Percentiles rank a stretch among this genome's conserved stretches.
These are phyloP conservation scores for Amphipyra tragopoginis DNA, from an alignment of 2,888 invertebrate species.

Conservation along the genomic window DNA sequence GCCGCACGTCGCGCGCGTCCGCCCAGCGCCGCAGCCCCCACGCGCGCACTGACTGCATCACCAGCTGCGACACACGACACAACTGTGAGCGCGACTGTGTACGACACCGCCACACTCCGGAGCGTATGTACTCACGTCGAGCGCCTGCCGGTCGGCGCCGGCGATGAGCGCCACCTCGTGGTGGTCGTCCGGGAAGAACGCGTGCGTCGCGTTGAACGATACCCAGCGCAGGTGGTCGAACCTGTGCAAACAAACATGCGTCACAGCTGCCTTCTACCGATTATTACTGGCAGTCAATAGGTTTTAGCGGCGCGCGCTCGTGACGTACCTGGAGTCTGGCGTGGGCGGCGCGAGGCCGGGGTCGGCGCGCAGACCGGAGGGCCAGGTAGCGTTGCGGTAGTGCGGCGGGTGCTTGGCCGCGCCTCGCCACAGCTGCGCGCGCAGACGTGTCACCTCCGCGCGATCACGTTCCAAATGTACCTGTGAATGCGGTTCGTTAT, in stretches of 20 bases:
- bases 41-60: constrained; percentile 64
- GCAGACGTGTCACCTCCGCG: constrained; percentile 53
- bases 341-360: constrained; percentile 84
- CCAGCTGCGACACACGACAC: constrained; percentile 59
- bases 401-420: constrained; percentile 71
- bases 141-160: constrained; percentile 92
- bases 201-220: constrained; percentile 95
- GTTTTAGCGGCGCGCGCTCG: constrained; percentile 69
- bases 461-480: constrained; percentile 79
- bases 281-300: no score
- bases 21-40: constrained; percentile 69
- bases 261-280: constrained; percentile 69
- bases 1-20: constrained; percentile 39
- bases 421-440: constrained; percentile 62
- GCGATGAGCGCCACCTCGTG: constrained; percentile 91
- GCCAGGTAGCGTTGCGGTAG: constrained; percentile 93
- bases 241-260: constrained; percentile 89
- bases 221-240: constrained; percentile 96
- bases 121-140: constrained; percentile 84
- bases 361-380: constrained; percentile 90
- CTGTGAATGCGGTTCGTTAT: constrained; percentile 79
- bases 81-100: no score
- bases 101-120: no score
- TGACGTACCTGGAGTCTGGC: constrained; percentile 88
- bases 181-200: constrained; percentile 95